phyloP scores from a whole-genome alignment of 2,113 vertebrate genomes.

The Rana temporaria region DNA sequence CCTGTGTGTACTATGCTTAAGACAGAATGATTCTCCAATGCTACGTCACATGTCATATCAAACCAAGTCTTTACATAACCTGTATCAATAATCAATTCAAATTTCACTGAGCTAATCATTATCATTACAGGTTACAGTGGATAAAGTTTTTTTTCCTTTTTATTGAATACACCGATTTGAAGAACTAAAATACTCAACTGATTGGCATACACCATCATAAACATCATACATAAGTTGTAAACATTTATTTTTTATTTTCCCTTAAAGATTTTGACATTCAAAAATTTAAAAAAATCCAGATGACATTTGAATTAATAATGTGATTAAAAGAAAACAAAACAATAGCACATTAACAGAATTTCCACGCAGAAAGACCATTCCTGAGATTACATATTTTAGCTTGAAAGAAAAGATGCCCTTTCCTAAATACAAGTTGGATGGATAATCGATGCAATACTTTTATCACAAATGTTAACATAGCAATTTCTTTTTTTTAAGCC shows the following conservation, averaged over 20 bases:
- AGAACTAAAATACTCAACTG: neutral
- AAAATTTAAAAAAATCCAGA: neutral
- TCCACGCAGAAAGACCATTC: conserved; percentile 67
- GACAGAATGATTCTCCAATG: no score
- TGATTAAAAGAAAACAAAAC: neutral
- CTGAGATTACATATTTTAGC: conserved; percentile 75
- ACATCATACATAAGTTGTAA: neutral
- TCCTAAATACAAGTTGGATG: conserved; percentile 75
- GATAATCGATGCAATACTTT: conserved; percentile 67
- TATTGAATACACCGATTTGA: no score
- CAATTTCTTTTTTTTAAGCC: neutral
- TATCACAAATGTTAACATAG: conserved; percentile 46
- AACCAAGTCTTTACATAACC: no score
- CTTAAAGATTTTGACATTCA: conserved; percentile 20
- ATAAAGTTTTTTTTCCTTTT: no score
- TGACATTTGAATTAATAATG: conserved; percentile 20
- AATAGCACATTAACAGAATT: conserved; percentile 1
- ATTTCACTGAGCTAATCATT: no score
- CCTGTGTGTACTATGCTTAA: no score
- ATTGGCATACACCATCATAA: neutral
- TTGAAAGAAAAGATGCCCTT: conserved; percentile 63
- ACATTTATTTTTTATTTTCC: conserved; percentile 38
- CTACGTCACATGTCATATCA: no score
- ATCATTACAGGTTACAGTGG: no score
- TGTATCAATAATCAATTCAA: no score